Evolutionary conservation across 2,113 vertebrate genomes (phyloP), one percentile per base, ranked within the genome.

Genomic region (Anguilla japonica): DNA sequence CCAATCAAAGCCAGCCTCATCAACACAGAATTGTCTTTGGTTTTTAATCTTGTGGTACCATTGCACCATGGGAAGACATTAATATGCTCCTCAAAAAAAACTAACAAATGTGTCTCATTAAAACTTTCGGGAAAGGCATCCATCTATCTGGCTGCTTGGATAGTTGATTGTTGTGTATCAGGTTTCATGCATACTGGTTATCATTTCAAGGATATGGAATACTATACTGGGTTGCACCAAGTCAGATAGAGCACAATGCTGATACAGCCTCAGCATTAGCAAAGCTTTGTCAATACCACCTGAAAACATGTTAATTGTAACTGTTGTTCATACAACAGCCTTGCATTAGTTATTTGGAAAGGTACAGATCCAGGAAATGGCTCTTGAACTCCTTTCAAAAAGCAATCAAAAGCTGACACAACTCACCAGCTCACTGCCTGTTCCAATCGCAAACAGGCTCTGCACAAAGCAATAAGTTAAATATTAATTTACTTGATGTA

Each of bases 11-110:
- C 84, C 43, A 83, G 34, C 87, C 89, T 85, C 89, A 43, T 88
- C 83, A 18, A 87, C 89, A 87, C 88, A 88, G 84, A 87, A 83
- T 87, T 87, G 88, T 91, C 88, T 85, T 88, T 94, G 92, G 92
- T 94, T 88, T 94, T 95, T 93, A 94, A 94, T 93, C 93, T 50
- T 88, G 84, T 91, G 91, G 92, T 91, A 91, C 91, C 67, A 34
- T 83, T 67, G 83, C 56, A 79, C 84, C 87, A 85, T 40, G 91
- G 93, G 91, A 94, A 39, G 88, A 92, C 90, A 93, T 93, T 88
- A 92, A 92, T 91, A 89, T 88, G 71, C 29, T 81, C 84, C 88
- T 88, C 7, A 88, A 93, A 88, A 92, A 86, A 90, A 92, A 92
- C 90, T 92, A 93, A 89, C 89, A 92, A 87, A 87, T 67, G 87